Evolutionary conservation across 2,113 vertebrate genomes (phyloP), one percentile per base, ranked within the genome.

Genomic region (Urocitellus parryii): DNA sequence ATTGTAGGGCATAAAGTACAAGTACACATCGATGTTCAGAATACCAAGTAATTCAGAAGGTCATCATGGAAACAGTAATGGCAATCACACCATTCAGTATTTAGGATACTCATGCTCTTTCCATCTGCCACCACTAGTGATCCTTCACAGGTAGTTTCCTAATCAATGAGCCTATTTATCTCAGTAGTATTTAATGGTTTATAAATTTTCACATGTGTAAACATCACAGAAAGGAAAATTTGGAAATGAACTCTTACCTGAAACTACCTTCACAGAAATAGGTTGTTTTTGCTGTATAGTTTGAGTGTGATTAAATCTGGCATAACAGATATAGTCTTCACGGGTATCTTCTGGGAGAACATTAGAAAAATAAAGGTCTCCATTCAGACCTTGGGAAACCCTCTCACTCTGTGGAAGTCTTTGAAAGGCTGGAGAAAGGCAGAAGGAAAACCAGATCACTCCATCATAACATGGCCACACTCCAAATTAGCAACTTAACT

Each of bases 251-350:
- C 88, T 99, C 99, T 98, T 99, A 99, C 99, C 98, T 98, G 99
- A 99, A 97, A 99, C 94, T 97, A 99, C 99, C 96, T 98, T 99
- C 95, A 99, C 98, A 93, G 99, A 99, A 98, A 99, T 99, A 61
- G 99, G 99, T 93, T 99, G 99, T 94, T 99, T 99, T 98, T 99
- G 99, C 95, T 99, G 99, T 98, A 99, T 99, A 96, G 99, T 99
- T 98, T 99, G 99, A 0, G 99, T 99, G 97, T 99, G 99, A 58
- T 99, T 99, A 99, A 99, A 99, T 97, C 99, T 99, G 88, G 99
- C 99, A 56, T 99, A 99, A 98, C 99, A 99, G 98, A 99, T 99
- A 97, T 99, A 99, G 98, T 99, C 99, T 34, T 98, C 99, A 20
- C 99, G 98, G 27, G 99, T 99, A 89, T 99, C 99, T 96, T 99